phyloP scores from a whole-genome alignment of 2,797 vertebrate genomes.

The Loris lydekkerianus region DNA sequence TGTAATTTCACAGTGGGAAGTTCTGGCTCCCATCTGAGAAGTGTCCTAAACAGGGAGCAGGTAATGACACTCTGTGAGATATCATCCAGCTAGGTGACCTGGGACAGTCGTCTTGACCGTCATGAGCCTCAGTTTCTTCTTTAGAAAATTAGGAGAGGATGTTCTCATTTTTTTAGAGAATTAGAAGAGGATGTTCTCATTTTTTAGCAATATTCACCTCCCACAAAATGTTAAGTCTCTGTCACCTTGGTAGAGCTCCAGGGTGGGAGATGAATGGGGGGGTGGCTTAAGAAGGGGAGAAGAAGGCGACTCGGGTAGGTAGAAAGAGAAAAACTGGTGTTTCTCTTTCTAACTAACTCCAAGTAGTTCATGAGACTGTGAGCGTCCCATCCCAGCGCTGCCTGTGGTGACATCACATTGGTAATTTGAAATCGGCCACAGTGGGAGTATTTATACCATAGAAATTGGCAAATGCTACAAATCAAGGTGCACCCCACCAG shows the following conservation, averaged over 20 bases:
- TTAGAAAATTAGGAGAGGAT: background rate
- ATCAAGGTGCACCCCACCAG: background rate
- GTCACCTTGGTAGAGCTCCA: background rate
- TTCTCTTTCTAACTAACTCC: background rate
- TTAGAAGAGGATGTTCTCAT: background rate
- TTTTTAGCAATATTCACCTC: background rate
- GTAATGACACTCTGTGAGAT: background rate
- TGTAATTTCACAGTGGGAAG: background rate
- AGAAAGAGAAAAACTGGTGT: background rate
- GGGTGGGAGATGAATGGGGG: background rate
- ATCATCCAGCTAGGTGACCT: background rate
- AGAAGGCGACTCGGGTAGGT: background rate
- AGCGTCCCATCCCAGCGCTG: background rate
- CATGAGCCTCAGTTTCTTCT: background rate
- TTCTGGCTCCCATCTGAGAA: background rate
- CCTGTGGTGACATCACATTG: background rate
- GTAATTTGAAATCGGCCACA: conserved; percentile 20
- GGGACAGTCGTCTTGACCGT: background rate
- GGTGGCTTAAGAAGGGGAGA: background rate
- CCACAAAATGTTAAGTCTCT: background rate
- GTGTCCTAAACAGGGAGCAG: background rate
- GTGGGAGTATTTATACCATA: background rate
- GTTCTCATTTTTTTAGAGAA: background rate
- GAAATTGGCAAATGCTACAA: background rate
- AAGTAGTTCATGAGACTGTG: background rate